These are phyloP conservation scores for Oncopeltus fasciatus DNA, from an alignment of 1,140 invertebrate genomes.

Conservation along the genomic window DNA sequence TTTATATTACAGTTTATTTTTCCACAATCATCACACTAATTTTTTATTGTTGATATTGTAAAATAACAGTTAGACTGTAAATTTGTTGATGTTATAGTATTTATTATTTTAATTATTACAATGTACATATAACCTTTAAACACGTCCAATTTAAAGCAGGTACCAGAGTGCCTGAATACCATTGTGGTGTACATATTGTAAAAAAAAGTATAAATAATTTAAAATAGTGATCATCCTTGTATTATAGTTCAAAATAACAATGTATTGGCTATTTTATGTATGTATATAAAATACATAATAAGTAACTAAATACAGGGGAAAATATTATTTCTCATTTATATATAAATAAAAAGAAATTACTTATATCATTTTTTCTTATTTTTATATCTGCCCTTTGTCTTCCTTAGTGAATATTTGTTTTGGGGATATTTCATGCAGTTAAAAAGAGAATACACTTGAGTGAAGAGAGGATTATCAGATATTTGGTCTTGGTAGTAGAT, in stretches of 20 bases:
- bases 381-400: no score
- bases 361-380: no score
- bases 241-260: slow-evolving; percentile 17
- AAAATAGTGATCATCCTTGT: no score
- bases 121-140: slow-evolving; percentile 7
- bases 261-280: slow-evolving; percentile 19
- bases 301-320: slow-evolving; percentile 16
- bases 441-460: no score
- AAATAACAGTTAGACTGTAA: slow-evolving; percentile 19
- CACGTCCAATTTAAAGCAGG: slow-evolving; percentile 7
- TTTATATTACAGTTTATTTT: slow-evolving; percentile 4
- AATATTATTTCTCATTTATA: slow-evolving; percentile 15
- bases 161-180: slow-evolving; percentile 13
- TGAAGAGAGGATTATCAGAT: no score
- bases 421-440: no score
- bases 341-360: slow-evolving; percentile 16
- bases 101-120: slow-evolving; percentile 13
- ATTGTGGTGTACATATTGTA: slow-evolving; percentile 16
- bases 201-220: no score
- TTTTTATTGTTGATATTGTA: slow-evolving; percentile 6
- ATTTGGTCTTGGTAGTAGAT: no score
- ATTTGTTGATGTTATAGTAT: slow-evolving; percentile 19
- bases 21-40: slow-evolving; percentile 10
- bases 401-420: no score
- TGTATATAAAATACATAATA: slow-evolving; percentile 16